These are phyloP conservation scores for Lota lota DNA, from an alignment of 2,113 vertebrate species.

Conservation along the genomic window DNA sequence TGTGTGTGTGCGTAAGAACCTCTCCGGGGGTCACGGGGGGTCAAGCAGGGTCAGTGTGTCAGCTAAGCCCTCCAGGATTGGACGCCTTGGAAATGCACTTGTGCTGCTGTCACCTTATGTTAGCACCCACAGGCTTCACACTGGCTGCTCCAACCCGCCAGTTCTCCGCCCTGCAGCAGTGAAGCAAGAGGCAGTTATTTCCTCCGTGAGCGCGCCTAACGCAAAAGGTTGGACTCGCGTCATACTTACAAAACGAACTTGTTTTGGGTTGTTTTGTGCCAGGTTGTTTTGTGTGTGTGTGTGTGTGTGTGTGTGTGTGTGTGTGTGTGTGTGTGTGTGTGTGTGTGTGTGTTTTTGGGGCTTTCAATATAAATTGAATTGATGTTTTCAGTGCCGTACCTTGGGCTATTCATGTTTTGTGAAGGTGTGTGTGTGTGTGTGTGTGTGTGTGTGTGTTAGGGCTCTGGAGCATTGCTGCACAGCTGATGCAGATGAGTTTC, in stretches of 20 bases:
- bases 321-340: not conserved
- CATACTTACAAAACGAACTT: not conserved
- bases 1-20: not conserved
- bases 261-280: not conserved
- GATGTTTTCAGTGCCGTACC: too few relatives aligned
- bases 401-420: too few relatives aligned
- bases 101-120: slow-evolving; percentile 30
- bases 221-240: not conserved
- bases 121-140: slow-evolving; percentile 15
- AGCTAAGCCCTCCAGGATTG: slow-evolving; percentile 28
- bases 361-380: too few relatives aligned
- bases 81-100: slow-evolving; percentile 35
- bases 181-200: slow-evolving; percentile 8
- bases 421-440: not conserved
- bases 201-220: not conserved
- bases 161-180: not conserved
- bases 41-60: slow-evolving; percentile 48
- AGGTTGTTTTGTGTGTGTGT: not conserved
- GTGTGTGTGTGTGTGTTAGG: too few relatives aligned
- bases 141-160: slow-evolving; percentile 1
- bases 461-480: too few relatives aligned
- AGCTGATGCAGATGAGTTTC: too few relatives aligned
- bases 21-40: slow-evolving; percentile 18
- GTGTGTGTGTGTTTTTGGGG: too few relatives aligned
- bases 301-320: not conserved